Evolutionary conservation across 2,888 invertebrate species (phyloP), one percentile per base, ranked within the genome.

Genomic region (Villa cingulata): DNA sequence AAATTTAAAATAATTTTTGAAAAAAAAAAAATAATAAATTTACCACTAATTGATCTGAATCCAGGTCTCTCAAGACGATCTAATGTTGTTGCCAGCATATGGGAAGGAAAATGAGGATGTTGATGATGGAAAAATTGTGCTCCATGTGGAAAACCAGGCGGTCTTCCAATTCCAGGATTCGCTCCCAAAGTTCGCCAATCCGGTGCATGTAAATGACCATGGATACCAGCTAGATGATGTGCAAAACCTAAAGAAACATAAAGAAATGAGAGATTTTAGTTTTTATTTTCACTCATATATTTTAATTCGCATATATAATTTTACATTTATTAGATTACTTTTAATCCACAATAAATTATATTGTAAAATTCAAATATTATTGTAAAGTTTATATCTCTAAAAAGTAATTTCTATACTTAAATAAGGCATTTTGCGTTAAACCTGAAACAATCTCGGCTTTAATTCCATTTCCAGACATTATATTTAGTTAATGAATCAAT

Each of bases 201-300:
- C 15, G 77, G 66, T 2, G 79, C 77, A 19, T 80, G 81, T 54
- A 78, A 72, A 12, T 76, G 73, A 1, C 78, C 77, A 12, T 81
- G 82, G 54, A 83, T 70, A 4, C 81, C 81, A 9, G 81, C 81
- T 53, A 83, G 62, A 63, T 83, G 84, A 59, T 84, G 84, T 1
- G 83, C 83, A 59, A 84, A 81, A 54, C 84, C 84, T 84, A 68
- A 2, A 68, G 16, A 14, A 34, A 34, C 34, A 34, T 34, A 34
- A 15, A 34, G 12, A 15, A 34, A 34, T 7, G 12, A 15, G 12
- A 34, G 12, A 34, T n/a, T n/a, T n/a, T n/a, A n/a, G n/a, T n/a
- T 12, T 29, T 9, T 29, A 29, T 12, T 29, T 23, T 23, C 7
- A 23, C 7, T 6, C 23, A 23, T 23, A 23, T 23, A 7, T 6